Base-by-base conservation (phyloP, 2,888 invertebrate genomes). In the Temnothorax ravouxi region DNA sequence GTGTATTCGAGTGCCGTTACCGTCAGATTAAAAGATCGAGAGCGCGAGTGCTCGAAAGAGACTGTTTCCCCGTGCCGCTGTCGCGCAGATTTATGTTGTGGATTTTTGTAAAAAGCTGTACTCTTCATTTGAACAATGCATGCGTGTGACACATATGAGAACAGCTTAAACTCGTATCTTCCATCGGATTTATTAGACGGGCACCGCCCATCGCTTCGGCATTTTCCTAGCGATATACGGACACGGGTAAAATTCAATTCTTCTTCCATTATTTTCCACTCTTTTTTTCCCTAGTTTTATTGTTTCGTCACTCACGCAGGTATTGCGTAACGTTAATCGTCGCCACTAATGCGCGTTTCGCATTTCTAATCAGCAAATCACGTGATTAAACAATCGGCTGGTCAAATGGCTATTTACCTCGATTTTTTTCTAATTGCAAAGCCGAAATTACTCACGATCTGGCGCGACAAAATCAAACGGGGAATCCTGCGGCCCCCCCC, bases 401-500 rank as follows among this genome's bases (percentile, higher is more conserved):
- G 71, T 61, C 79, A 50, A 71, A 71, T 71, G 59, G 25, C 21
- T 71, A 59, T 71, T 80, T 80, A 47, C 59, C 59, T 44, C n/a
- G 38, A 38, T 25, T 79, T 71, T 79, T 71, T 80, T 59, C 79
- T 71, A 71, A 77, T 61, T 25, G 59, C 9, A 8, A 34, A 77
- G 15, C 44, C 56, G 29, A 67, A 77, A 80, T 80, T 69, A 25
- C 25, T 67, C 59, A 15, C 56, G 59, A 50, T 80, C 50, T 44
- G 59, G n/a, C 47, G 21, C 54, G 75, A 61, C 74, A 69, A 64
- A 72, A 83, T 83, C 76, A 71, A 76, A 84, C 21, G 34, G 81
- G 34, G 81, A 44, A 81, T 59, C 29, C 18, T 11, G 13, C 5
- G 47, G 18, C 25, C 47, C 9, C 9, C 15, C 29, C 29, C 29